Evolutionary conservation across 2,888 invertebrate genomes (phyloP), one percentile per base, ranked within the genome.

Genomic region (Heteropelma amictum): DNA sequence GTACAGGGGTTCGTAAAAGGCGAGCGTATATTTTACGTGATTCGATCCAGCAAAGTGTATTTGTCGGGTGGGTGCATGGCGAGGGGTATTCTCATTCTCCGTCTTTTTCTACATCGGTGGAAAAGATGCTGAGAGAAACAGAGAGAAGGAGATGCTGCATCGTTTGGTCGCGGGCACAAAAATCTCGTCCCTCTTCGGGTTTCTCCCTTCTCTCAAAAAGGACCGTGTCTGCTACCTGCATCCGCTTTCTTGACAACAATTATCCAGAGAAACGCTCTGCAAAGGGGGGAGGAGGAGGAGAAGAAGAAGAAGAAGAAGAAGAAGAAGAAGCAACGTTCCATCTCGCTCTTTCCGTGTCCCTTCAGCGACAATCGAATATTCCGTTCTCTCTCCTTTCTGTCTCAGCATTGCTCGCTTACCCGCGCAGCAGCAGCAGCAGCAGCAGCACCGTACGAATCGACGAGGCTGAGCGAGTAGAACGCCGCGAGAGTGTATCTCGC

Each of bases 211-310:
- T 72, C 74, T 73, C 42, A 77, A 79, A 80, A 79, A 77, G 76
- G 76, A 42, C 76, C 63, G 54, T 49, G 64, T 58, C 72, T 58
- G 77, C 79, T 79, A 78, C 79, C 78, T 80, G 78, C 69, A 73
- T 79, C 76, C 77, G 77, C 76, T 72, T 77, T 78, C 77, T 68
- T 60, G 77, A 76, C 79, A 81, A 76, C 77, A 78, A 81, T 81
- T 80, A 80, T 79, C 77, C 63, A 74, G 73, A 68, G 75, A 81
- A 80, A 78, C 74, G 73, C 65, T 63, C 74, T 71, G 74, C 54
- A 77, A 76, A 79, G 67, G 69, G 68, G 63, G 61, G 35, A 45
- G 33, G 53, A 7, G 26, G 23, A 54, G 21, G 17, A 19, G 28
- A 12, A 26, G 26, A 23, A 47, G 69, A 67, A 68, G 61, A 40